Evolutionary conservation across 2,797 vertebrate species (phyloP).

Genomic region (Syngnathus acus): DNA sequence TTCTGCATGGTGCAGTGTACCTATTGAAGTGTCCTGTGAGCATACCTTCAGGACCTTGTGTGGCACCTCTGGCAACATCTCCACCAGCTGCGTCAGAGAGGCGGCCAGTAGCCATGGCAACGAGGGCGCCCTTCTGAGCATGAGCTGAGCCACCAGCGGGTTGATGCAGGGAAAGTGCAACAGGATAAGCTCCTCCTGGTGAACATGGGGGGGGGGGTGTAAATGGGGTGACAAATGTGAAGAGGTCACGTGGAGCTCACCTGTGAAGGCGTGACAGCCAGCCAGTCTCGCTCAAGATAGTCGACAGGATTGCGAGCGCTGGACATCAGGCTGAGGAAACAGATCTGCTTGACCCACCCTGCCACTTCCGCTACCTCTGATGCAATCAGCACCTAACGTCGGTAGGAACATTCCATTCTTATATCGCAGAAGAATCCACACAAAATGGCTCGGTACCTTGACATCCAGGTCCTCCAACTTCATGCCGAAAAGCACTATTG

Average conservation of each 20-base stretch:
- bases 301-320: conserved; percentile 64
- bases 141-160: conserved; percentile 82
- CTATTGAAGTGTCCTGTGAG: neutral
- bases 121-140: conserved; percentile 76
- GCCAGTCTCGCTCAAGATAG: conserved; percentile 83
- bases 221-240: neutral
- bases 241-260: conserved; percentile 47
- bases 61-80: conserved; percentile 81
- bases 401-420: neutral
- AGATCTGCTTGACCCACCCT: conserved; percentile 76
- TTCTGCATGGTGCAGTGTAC: neutral
- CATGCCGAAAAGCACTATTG: conserved; percentile 72
- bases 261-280: conserved; percentile 77
- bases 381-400: conserved; percentile 72
- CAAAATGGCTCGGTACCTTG: conserved; percentile 74
- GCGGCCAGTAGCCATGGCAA: conserved; percentile 75
- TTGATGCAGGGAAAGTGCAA: conserved; percentile 82
- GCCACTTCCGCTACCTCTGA: conserved; percentile 74
- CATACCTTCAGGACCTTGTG: conserved; percentile 84
- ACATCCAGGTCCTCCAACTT: conserved; percentile 81
- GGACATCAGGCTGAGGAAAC: conserved; percentile 72
- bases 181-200: conserved; percentile 77
- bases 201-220: neutral
- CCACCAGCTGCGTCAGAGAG: conserved; percentile 69
- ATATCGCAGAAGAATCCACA: neutral